phyloP scores from a whole-genome alignment of 1,140 invertebrate species.

The Tetranychus cinnabarinus region DNA sequence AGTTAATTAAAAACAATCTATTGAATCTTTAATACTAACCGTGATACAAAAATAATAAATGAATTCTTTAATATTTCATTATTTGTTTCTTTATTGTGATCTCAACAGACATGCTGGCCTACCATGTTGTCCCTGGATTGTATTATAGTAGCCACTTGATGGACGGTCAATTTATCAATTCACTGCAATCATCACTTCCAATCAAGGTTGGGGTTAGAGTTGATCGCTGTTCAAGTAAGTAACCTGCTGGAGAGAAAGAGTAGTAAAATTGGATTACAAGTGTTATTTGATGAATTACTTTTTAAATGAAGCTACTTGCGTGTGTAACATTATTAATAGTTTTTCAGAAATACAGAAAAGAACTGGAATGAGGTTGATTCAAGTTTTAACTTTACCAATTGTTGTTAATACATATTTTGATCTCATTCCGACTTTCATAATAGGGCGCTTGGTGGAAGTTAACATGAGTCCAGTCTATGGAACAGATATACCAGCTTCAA shows the following conservation, averaged over 20 bases:
- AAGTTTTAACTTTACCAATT: too few relatives aligned
- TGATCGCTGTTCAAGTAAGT: conserved; percentile 16
- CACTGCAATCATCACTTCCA: conserved; percentile 11
- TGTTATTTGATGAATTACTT: background rate
- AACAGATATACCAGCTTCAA: conserved; percentile 28
- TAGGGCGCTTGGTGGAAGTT: conserved; percentile 15
- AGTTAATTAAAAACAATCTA: too few relatives aligned
- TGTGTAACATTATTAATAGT: background rate
- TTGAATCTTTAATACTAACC: too few relatives aligned
- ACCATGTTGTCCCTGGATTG: conserved; percentile 14
- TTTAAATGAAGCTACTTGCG: too few relatives aligned
- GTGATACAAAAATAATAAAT: too few relatives aligned
- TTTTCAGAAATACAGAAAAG: background rate
- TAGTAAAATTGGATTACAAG: too few relatives aligned
- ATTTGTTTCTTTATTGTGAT: too few relatives aligned
- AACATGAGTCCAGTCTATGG: conserved; percentile 15
- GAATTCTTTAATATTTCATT: too few relatives aligned
- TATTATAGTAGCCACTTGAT: conserved; percentile 15
- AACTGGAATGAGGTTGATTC: too few relatives aligned
- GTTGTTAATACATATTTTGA: too few relatives aligned
- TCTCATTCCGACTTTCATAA: background rate
- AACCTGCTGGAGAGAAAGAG: too few relatives aligned
- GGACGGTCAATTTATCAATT: conserved; percentile 15
- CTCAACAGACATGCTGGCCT: conserved; percentile 14
- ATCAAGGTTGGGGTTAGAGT: conserved; percentile 15